phyloP scores from a whole-genome alignment of 2,797 vertebrate species.

The Amblyraja radiata region DNA sequence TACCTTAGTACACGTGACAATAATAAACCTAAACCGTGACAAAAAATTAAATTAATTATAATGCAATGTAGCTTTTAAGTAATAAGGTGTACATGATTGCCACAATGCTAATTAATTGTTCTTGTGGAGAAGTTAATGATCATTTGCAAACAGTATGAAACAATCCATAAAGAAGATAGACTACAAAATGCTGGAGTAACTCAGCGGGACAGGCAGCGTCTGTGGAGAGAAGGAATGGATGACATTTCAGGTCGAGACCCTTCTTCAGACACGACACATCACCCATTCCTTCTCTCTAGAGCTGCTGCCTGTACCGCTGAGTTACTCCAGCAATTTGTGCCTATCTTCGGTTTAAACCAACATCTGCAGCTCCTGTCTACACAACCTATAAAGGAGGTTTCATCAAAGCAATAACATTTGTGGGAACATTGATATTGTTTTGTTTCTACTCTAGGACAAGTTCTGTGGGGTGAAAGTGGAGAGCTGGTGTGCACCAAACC shows the following conservation, averaged over 20 bases:
- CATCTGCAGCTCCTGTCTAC: too few species aligned
- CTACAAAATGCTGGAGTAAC: too few species aligned
- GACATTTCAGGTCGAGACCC: too few species aligned
- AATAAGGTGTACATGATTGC: background rate
- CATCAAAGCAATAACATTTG: background rate
- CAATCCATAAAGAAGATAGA: background rate
- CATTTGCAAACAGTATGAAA: background rate
- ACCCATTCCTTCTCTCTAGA: too few species aligned
- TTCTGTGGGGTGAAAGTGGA: slow-evolving; percentile 87
- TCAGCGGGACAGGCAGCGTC: too few species aligned
- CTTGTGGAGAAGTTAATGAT: background rate
- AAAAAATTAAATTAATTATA: background rate
- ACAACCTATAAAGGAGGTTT: background rate
- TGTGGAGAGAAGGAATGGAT: too few species aligned
- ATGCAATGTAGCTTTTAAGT: background rate
- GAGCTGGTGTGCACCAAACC: slow-evolving; percentile 91
- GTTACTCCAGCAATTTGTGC: too few species aligned
- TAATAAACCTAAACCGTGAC: too few species aligned
- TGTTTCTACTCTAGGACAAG: slow-evolving; percentile 62
- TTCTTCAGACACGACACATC: too few species aligned
- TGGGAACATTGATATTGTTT: background rate
- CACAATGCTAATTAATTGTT: background rate
- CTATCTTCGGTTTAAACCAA: too few species aligned
- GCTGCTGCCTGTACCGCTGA: too few species aligned
- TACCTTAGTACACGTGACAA: too few species aligned